phyloP scores from a whole-genome alignment of 2,888 invertebrate genomes.

The Anthrax anthrax region DNA sequence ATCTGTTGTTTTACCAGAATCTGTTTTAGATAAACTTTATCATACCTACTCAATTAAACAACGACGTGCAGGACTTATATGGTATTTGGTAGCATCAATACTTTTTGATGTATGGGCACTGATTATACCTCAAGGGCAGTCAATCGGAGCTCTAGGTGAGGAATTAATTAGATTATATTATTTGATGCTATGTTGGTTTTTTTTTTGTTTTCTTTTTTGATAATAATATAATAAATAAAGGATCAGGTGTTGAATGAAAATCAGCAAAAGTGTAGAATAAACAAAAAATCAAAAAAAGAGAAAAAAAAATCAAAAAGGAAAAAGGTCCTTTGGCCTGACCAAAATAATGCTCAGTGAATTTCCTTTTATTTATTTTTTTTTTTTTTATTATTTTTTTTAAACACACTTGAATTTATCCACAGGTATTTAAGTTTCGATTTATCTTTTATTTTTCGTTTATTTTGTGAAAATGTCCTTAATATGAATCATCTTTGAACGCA shows the following conservation, averaged over 20 bases:
- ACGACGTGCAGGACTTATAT: constrained; percentile 52
- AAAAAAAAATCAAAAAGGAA: no score
- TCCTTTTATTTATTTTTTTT: no score
- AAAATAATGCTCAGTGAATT: no score
- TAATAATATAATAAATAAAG: no score
- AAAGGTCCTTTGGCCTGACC: no score
- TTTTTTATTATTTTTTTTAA: neutral
- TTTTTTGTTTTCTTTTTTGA: no score
- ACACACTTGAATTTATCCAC: no score
- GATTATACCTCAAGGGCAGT: constrained; percentile 39
- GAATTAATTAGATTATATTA: constrained; percentile 1
- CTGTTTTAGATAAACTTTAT: constrained; percentile 52
- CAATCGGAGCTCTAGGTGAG: constrained; percentile 14
- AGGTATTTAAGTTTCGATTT: no score
- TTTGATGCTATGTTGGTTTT: neutral
- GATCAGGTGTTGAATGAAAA: neutral
- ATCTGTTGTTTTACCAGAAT: constrained; percentile 35
- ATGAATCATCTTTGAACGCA: no score
- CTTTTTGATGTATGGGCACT: constrained; percentile 49
- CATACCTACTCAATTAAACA: constrained; percentile 58
- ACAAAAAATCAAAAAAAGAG: no score
- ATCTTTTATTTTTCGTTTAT: no score
- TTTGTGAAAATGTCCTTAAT: no score
- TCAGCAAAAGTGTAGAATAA: neutral
- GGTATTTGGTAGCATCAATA: constrained; percentile 52